Percentiles rank a stretch among this genome's conserved stretches.
Conservation (phyloP, 2,113 vertebrate genomes). For the Taurulus bubalis region DNA sequence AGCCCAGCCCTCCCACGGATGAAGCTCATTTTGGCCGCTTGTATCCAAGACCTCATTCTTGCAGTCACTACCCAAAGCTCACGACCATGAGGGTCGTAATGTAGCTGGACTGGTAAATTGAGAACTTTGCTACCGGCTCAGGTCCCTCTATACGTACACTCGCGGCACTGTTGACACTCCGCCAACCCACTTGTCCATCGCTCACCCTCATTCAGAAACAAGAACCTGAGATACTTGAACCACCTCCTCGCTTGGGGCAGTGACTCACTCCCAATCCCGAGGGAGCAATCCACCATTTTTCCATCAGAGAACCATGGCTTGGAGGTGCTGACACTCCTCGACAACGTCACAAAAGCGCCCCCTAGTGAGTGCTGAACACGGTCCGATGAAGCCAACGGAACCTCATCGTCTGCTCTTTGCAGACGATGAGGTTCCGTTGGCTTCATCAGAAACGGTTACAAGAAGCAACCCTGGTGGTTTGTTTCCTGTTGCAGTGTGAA, state of each 20-base stretch:
- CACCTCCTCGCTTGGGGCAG: no score
- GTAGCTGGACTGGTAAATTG: no score
- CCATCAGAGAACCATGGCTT: background rate
- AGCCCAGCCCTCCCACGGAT: background rate
- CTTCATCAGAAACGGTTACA: background rate
- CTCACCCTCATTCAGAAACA: no score
- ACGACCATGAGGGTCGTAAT: no score
- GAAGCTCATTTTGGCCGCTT: background rate
- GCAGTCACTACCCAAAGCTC: background rate
- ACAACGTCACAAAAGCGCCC: background rate
- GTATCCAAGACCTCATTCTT: background rate
- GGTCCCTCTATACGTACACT: background rate
- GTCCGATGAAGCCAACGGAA: background rate
- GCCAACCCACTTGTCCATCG: no score
- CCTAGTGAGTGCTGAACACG: background rate
- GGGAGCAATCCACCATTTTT: no score
- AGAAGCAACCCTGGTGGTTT: background rate
- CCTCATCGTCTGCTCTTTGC: no score
- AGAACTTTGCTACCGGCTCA: no score
- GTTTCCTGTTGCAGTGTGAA: background rate
- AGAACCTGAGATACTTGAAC: no score
- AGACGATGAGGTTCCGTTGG: background rate
- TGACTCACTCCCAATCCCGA: background rate
- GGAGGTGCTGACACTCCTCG: background rate
- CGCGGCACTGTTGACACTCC: no score